These are phyloP conservation scores for Ernsta delagoae DNA, from an alignment of 2,888 invertebrate species.

Conservation along the genomic window DNA sequence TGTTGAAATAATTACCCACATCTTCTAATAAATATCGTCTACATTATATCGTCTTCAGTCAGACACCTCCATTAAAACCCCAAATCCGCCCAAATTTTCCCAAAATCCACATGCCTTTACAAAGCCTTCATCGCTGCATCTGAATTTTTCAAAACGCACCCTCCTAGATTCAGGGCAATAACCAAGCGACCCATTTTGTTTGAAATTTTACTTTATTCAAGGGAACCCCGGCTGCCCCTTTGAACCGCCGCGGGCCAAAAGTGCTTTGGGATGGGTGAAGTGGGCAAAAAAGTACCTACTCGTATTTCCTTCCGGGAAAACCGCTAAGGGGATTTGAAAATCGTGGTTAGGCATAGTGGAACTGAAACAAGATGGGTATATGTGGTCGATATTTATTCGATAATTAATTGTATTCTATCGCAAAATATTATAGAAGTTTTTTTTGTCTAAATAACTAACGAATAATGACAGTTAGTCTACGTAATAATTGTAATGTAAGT, in stretches of 20 bases:
- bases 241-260: not conserved
- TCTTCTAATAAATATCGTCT: no score
- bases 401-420: no score
- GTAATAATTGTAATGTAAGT: no score
- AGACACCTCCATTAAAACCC: no score
- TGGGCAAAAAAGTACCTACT: not conserved
- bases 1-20: no score
- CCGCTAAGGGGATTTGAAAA: not conserved
- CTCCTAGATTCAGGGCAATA: not conserved
- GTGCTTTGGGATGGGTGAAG: not conserved
- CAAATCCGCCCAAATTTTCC: no score
- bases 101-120: not conserved
- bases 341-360: not conserved
- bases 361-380: no score
- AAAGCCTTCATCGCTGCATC: not conserved
- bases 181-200: not conserved
- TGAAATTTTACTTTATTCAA: conserved; percentile 6
- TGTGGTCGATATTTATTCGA: no score
- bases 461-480: no score
- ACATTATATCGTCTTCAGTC: no score
- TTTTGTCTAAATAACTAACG: no score
- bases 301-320: not conserved
- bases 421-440: no score
- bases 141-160: not conserved
- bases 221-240: not conserved